phyloP scores from a whole-genome alignment of 2,888 invertebrate species.

The Aethes cnicana region DNA sequence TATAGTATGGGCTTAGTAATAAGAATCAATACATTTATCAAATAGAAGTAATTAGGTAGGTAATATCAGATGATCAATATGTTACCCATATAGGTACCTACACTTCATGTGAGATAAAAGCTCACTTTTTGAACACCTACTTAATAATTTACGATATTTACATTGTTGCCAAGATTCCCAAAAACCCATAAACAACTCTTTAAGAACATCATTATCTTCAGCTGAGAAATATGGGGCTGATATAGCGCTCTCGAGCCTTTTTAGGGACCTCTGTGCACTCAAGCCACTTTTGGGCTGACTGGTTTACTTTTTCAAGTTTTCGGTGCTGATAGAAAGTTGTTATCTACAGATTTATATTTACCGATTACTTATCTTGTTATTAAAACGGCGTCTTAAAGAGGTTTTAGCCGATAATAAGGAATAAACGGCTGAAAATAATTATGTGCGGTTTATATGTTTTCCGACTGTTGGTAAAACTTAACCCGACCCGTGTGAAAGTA shows the following conservation, averaged over 20 bases:
- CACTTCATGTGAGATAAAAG: constrained; percentile 16
- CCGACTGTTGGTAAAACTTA: constrained; percentile 1
- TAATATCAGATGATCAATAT: background rate
- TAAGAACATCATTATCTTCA: constrained; percentile 53
- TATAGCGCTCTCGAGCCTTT: constrained; percentile 47
- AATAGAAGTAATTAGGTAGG: background rate
- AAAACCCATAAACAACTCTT: constrained; percentile 41
- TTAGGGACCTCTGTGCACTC: constrained; percentile 40
- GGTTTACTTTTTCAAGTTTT: constrained; percentile 38
- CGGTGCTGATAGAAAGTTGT: constrained; percentile 27
- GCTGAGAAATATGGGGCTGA: constrained; percentile 50
- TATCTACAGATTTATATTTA: constrained; percentile 26
- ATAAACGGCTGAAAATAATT: constrained; percentile 17
- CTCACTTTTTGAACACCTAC: constrained; percentile 24
- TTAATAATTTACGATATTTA: constrained; percentile 36
- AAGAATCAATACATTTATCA: no score
- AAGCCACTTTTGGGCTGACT: constrained; percentile 42
- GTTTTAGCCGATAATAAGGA: constrained; percentile 17
- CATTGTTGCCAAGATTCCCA: constrained; percentile 40
- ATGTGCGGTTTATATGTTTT: constrained; percentile 7
- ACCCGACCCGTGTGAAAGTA: constrained; percentile 3
- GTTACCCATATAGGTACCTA: background rate
- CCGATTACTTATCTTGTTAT: constrained; percentile 26
- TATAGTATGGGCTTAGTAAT: no score
- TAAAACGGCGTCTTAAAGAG: constrained; percentile 25